Conservation (phyloP, 2,113 vertebrate genomes). For the Parotia lawesii region DNA sequence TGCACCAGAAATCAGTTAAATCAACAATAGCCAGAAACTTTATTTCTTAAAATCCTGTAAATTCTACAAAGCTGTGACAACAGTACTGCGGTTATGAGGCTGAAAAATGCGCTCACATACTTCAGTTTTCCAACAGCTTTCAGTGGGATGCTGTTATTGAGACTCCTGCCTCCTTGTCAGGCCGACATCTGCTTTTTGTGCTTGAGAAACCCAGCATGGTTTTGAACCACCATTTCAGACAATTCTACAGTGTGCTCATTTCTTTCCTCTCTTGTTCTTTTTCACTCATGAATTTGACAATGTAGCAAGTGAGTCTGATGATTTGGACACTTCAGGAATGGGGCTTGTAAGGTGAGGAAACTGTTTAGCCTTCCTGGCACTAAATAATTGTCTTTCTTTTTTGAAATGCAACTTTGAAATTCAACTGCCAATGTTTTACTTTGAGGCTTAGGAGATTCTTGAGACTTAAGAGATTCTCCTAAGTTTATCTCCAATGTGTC, state of each 20-base stretch:
- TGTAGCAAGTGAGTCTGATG: background rate
- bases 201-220: background rate
- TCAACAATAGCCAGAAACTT: background rate
- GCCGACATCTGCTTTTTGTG: background rate
- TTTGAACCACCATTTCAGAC: background rate
- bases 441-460: background rate
- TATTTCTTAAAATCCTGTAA: background rate
- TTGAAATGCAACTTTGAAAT: background rate
- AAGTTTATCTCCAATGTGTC: background rate
- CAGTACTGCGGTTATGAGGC: background rate
- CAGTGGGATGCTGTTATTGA: background rate
- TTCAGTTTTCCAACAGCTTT: background rate
- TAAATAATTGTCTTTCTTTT: background rate
- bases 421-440: background rate
- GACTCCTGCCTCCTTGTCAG: background rate
- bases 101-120: background rate
- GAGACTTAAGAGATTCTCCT: background rate
- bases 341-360: background rate
- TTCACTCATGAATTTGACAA: background rate
- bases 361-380: background rate
- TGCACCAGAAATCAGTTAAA: background rate
- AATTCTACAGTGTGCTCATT: background rate
- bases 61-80: background rate
- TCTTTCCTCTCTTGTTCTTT: background rate
- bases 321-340: background rate